A percentile compares a stretch with the other conserved stretches of the same genome.
Evolutionary conservation across 2,113 vertebrate species (phyloP).

Genomic region (Tragulus kanchil): DNA sequence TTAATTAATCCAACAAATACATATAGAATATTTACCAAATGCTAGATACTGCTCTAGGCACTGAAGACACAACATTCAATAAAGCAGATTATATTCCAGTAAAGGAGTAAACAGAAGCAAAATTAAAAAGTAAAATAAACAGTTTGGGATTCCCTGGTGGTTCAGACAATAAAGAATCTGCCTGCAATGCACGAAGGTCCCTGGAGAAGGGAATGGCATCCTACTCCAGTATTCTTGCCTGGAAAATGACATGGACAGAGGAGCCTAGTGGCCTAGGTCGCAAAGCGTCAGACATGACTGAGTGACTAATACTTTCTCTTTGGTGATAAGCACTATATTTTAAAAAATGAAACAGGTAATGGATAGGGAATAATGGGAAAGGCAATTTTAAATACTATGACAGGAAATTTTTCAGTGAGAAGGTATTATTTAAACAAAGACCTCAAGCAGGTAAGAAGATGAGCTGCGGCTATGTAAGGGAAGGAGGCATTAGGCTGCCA

Average conservation of each 20-base stretch:
- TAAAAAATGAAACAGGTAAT: not conserved
- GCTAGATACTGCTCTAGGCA: not conserved
- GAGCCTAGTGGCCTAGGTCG: not conserved
- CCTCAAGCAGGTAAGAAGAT: not conserved
- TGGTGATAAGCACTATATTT: not conserved
- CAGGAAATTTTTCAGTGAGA: not conserved
- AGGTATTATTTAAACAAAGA: not conserved
- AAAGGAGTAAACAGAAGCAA: not conserved
- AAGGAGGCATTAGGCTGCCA: not conserved
- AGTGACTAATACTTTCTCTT: not conserved
- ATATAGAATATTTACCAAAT: not conserved
- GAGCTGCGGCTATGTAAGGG: not conserved
- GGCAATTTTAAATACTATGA: not conserved
- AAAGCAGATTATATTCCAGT: not conserved
- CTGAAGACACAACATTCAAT: not conserved
- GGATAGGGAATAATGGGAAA: not conserved
- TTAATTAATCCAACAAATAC: constrained; percentile 33
- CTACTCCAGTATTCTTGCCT: not conserved
- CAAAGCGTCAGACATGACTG: not conserved
- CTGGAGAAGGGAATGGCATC: not conserved
- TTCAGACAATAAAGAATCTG: not conserved
- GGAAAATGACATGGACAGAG: not conserved
- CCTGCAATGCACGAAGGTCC: not conserved
- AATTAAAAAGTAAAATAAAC: not conserved
- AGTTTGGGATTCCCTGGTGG: not conserved